Evolutionary conservation across 2,113 vertebrate species (phyloP).

Genomic region (Zosterops borbonicus): DNA sequence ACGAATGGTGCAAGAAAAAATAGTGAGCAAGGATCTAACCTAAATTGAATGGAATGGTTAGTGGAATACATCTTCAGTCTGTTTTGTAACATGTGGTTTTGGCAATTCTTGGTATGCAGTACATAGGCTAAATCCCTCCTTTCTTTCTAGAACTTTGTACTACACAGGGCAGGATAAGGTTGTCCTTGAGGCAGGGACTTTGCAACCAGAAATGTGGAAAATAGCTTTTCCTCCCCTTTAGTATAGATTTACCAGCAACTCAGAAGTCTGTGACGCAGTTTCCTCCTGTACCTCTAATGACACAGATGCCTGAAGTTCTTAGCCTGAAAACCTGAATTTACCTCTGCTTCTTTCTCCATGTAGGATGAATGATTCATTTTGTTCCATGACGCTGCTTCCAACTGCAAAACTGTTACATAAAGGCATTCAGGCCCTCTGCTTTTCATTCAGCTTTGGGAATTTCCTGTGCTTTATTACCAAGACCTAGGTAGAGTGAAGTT

Average conservation of each 20-base stretch:
- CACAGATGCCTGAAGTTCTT: slow-evolving; percentile 8
- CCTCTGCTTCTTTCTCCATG: not conserved
- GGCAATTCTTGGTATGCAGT: not conserved
- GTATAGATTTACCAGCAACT: not conserved
- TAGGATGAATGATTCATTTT: slow-evolving; percentile 53
- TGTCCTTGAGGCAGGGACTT: not conserved
- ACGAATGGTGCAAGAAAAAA: not conserved
- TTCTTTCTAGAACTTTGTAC: not conserved
- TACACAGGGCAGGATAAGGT: not conserved
- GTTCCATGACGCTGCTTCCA: slow-evolving; percentile 30
- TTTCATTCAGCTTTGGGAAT: slow-evolving; percentile 23
- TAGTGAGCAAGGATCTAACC: not conserved
- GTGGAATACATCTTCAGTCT: not conserved
- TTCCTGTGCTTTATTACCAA: not conserved
- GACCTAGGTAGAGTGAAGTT: not conserved
- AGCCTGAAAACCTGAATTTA: slow-evolving; percentile 55
- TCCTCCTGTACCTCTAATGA: not conserved
- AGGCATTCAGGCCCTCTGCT: not conserved
- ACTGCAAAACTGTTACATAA: slow-evolving; percentile 29
- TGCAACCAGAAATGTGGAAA: not conserved
- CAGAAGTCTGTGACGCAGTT: not conserved
- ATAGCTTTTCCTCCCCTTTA: not conserved
- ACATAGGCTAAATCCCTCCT: not conserved
- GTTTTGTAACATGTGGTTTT: not conserved
- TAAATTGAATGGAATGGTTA: not conserved